Evolutionary conservation across 2,888 invertebrate species (phyloP).

Genomic region (Lepidochrysops patricia): DNA sequence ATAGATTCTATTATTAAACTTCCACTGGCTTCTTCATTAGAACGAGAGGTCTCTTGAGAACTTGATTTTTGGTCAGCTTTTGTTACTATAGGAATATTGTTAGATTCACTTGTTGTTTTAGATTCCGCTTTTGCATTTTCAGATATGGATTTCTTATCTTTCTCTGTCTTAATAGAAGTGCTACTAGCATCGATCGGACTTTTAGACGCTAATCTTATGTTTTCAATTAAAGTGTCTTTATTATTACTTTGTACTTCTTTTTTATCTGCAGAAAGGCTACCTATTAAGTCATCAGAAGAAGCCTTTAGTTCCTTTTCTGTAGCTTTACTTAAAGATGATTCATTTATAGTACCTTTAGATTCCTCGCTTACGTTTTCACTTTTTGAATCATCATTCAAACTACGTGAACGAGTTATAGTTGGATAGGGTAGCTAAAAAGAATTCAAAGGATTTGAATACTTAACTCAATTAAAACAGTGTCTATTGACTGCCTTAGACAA

Average conservation of each 20-base stretch:
- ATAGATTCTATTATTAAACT: neutral
- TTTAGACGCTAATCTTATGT: neutral
- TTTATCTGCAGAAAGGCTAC: too few species aligned
- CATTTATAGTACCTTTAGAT: neutral
- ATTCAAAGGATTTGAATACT: too few species aligned
- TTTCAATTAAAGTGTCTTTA: neutral
- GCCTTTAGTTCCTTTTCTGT: neutral
- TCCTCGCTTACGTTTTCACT: neutral
- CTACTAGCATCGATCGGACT: neutral
- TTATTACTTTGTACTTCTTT: too few species aligned
- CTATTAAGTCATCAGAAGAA: too few species aligned
- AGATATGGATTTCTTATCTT: neutral
- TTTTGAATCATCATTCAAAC: neutral
- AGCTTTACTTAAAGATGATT: neutral
- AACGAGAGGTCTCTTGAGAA: neutral
- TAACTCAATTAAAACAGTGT: too few species aligned
- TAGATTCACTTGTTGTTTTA: neutral
- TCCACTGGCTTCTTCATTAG: neutral
- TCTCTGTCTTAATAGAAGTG: neutral
- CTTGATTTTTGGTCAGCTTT: neutral
- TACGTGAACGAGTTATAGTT: neutral
- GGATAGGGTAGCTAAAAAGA: neutral
- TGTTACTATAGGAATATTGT: neutral
- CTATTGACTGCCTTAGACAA: too few species aligned
- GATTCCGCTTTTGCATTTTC: neutral